These are phyloP conservation scores for Tachypleus tridentatus DNA, from an alignment of 1,140 invertebrate genomes.

Conservation along the genomic window DNA sequence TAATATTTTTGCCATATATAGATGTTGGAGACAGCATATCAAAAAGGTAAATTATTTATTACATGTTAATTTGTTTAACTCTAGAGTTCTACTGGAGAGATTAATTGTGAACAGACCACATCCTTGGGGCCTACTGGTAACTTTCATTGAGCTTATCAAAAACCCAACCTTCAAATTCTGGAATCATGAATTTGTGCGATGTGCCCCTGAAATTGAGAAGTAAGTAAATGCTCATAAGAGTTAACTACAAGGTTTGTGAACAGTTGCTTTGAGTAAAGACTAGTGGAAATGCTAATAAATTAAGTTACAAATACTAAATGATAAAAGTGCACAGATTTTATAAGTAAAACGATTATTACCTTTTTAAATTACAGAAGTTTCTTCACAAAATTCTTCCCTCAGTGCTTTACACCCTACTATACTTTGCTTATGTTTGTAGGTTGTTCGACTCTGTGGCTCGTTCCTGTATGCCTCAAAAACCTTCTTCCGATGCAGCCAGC, in stretches of 20 bases:
- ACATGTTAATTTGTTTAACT: conserved; percentile 11
- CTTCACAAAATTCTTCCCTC: too few species aligned
- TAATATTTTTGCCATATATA: too few species aligned
- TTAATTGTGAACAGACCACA: conserved; percentile 96
- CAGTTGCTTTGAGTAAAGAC: background rate
- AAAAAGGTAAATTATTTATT: background rate
- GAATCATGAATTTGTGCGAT: conserved; percentile 97
- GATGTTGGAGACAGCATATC: too few species aligned
- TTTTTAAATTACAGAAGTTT: too few species aligned
- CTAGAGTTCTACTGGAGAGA: conserved; percentile 83
- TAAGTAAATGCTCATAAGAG: conserved; percentile 39
- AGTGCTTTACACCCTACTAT: background rate
- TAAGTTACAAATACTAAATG: too few species aligned
- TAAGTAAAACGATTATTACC: background rate
- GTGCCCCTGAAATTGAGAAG: conserved; percentile 98
- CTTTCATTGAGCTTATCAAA: conserved; percentile 98
- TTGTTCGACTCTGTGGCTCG: conserved; percentile 87
- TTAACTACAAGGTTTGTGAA: conserved; percentile 1
- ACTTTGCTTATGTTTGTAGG: conserved; percentile 37
- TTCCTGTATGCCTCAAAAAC: conserved; percentile 79
- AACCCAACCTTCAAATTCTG: conserved; percentile 99
- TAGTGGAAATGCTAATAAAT: background rate
- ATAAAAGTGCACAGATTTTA: background rate
- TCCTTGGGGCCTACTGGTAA: conserved; percentile 97
- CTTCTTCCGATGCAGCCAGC: conserved; percentile 10